Evolutionary conservation across 2,888 invertebrate species (phyloP).

Genomic region (Drosophila demipolita): DNA sequence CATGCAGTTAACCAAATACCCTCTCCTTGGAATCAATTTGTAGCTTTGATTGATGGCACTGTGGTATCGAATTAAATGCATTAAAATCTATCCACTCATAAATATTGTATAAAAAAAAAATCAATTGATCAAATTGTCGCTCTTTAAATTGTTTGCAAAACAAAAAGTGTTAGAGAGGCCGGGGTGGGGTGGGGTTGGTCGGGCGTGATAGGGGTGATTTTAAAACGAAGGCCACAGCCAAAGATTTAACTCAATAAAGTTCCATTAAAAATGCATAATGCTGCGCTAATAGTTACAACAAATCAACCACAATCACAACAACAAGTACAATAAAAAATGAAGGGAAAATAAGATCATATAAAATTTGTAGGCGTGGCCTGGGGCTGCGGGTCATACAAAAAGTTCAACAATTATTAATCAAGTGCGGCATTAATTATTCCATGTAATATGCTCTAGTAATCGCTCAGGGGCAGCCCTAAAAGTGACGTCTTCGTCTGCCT

Average conservation of each 20-base stretch:
- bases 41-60: slow-evolving; percentile 68
- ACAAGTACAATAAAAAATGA: slow-evolving; percentile 18
- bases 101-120: slow-evolving; percentile 48
- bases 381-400: slow-evolving; percentile 57
- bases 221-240: slow-evolving; percentile 53
- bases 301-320: slow-evolving; percentile 51
- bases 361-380: slow-evolving; percentile 52
- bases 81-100: slow-evolving; percentile 51
- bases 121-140: slow-evolving; percentile 66
- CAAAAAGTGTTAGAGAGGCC: not conserved
- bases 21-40: slow-evolving; percentile 50
- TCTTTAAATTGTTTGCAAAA: slow-evolving; percentile 48
- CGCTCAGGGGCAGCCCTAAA: slow-evolving; percentile 37
- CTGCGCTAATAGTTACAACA: slow-evolving; percentile 70
- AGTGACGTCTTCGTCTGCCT: slow-evolving; percentile 61
- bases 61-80: slow-evolving; percentile 43
- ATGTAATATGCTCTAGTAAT: slow-evolving; percentile 41
- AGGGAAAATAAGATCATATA: slow-evolving; percentile 9
- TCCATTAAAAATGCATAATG: slow-evolving; percentile 67
- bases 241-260: slow-evolving; percentile 72
- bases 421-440: slow-evolving; percentile 65
- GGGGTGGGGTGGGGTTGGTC: not conserved
- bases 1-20: slow-evolving; percentile 22
- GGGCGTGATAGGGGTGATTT: slow-evolving; percentile 42
- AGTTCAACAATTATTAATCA: slow-evolving; percentile 81